phyloP scores from a whole-genome alignment of 1,140 invertebrate species.

The Drosophila pachea region DNA sequence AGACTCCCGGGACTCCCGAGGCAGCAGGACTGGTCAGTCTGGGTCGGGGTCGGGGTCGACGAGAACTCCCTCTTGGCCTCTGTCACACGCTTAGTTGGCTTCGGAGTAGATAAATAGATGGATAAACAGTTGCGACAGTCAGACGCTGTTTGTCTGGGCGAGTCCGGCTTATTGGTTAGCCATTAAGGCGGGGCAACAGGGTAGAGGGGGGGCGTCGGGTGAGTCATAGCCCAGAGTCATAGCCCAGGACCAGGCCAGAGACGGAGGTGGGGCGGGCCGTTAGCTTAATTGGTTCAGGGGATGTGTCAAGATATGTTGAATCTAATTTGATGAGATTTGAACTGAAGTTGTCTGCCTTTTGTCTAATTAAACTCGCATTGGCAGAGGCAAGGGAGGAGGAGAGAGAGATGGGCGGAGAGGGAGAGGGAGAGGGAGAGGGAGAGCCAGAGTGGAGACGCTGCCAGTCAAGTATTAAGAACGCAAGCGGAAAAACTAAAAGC shows the following conservation, averaged over 20 bases:
- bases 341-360: conserved; percentile 23
- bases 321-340: conserved; percentile 65
- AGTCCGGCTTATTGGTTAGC: conserved; percentile 23
- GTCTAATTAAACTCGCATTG: conserved; percentile 68
- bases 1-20: background rate
- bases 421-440: background rate
- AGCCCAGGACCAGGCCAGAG: conserved; percentile 20
- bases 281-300: conserved; percentile 30
- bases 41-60: background rate
- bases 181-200: conserved; percentile 1
- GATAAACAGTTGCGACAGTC: conserved; percentile 36
- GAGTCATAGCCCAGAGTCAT: conserved; percentile 27
- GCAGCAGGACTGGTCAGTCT: background rate
- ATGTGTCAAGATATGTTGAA: conserved; percentile 39
- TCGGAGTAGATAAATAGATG: conserved; percentile 48
- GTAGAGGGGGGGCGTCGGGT: background rate
- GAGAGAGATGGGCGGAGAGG: background rate
- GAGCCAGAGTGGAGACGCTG: conserved; percentile 19
- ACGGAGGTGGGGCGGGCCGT: conserved; percentile 9
- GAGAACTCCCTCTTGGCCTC: background rate
- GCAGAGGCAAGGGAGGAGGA: background rate
- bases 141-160: conserved; percentile 33
- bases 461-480: conserved; percentile 43
- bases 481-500: conserved; percentile 46
- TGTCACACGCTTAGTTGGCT: conserved; percentile 71